Base-by-base conservation (phyloP, 2,113 vertebrate species). In the Hymenochirus boettgeri region DNA sequence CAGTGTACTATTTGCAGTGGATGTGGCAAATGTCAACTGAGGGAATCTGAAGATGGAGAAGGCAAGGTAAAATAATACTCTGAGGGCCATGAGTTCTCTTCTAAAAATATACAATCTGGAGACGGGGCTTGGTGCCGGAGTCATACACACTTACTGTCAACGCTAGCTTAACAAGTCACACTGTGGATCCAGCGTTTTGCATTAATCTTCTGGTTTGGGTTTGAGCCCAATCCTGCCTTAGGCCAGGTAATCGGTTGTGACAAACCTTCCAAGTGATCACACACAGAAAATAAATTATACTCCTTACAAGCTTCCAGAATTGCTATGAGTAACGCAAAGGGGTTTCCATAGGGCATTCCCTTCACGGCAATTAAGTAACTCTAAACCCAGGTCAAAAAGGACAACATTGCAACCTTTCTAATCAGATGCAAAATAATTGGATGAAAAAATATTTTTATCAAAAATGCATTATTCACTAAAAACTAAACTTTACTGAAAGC, bases 121-220 rank as follows among this genome's bases (percentile, higher is more conserved):
- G 26, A 81, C 67, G 69, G 69, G 64, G 65, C 63, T 75, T 73
- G 77, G 75, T 70, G 73, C 60, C 61, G 63, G 42, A 76, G 81
- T 84, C 82, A 85, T 59, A 79, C 71, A 74, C 10, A 58, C 74
- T 87, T 86, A 82, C 74, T 80, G 76, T 87, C 82, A 86, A 82
- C 81, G 77, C 78, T 82, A 74, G 1, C 31, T 27, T 78, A 73
- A 76, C 54, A 53, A 65, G 52, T 65, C 55, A 12, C 42, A 27
- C 35, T 21, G 53, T 33, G 39, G 18, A 65, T 46, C 37, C 53
- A 65, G 21, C 21, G 39, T 52, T 56, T 65, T 56, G 25, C 39
- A 57, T 65, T 65, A 45, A 65, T 65, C 26, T 18, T n/a, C 62
- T 56, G 42, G 52, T 56, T 55, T 65, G 52, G 62, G 62, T 65